These are phyloP conservation scores for Trilocha varians DNA, from an alignment of 2,888 invertebrate species.

Conservation along the genomic window DNA sequence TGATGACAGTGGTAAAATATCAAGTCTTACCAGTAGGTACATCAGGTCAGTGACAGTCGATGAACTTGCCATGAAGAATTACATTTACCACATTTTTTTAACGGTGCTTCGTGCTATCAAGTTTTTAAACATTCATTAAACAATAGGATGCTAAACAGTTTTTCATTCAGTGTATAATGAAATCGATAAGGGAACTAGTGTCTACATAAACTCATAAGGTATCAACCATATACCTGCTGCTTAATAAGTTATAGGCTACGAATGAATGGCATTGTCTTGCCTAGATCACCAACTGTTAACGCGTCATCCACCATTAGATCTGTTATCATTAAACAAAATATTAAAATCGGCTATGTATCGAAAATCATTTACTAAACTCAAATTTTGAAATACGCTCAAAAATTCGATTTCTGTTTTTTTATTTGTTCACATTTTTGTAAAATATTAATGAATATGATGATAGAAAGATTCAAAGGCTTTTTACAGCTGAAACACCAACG, in stretches of 20 bases:
- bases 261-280: conserved; percentile 65
- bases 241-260: conserved; percentile 58
- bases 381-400: too few species aligned
- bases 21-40: neutral
- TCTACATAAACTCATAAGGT: neutral
- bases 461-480: conserved; percentile 32
- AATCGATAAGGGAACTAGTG: neutral
- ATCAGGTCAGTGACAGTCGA: too few species aligned
- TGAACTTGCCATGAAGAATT: too few species aligned
- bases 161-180: neutral
- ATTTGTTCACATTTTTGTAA: neutral
- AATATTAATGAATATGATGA: conserved; percentile 24
- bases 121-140: too few species aligned
- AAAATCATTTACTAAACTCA: too few species aligned
- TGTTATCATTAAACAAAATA: conserved; percentile 42
- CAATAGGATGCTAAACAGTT: too few species aligned
- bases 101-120: too few species aligned
- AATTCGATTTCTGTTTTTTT: neutral
- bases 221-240: conserved; percentile 40
- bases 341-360: too few species aligned
- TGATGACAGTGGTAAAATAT: neutral
- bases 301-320: conserved; percentile 67
- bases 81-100: too few species aligned
- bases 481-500: conserved; percentile 42
- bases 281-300: conserved; percentile 61